Conservation (phyloP, 2,888 invertebrate genomes). For the Synanthedon tipuliformis region DNA sequence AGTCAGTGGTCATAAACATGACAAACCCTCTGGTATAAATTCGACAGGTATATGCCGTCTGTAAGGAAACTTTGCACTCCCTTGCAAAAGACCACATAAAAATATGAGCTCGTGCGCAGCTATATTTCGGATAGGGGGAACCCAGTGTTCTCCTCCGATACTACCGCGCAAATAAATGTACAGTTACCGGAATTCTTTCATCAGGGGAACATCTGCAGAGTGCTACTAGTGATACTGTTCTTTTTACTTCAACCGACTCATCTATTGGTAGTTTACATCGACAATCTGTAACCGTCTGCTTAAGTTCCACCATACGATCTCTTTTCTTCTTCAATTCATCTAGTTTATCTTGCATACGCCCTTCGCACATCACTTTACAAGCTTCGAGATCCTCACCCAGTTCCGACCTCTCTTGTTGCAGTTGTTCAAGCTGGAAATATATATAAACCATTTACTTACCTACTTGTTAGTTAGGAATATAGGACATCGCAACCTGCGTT, state of each 20-base stretch:
- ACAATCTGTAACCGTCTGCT: slow-evolving; percentile 38
- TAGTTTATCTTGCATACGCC: slow-evolving; percentile 24
- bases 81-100: too few relatives aligned
- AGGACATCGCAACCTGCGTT: too few relatives aligned
- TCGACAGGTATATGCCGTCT: too few relatives aligned
- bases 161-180: neutral
- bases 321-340: slow-evolving; percentile 33
- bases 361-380: slow-evolving; percentile 37
- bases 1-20: too few relatives aligned
- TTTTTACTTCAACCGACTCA: slow-evolving; percentile 34
- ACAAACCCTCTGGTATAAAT: too few relatives aligned
- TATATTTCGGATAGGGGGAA: neutral
- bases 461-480: too few relatives aligned
- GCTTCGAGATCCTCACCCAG: slow-evolving; percentile 40
- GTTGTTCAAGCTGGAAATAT: slow-evolving; percentile 24
- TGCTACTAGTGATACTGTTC: slow-evolving; percentile 51
- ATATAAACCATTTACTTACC: too few relatives aligned
- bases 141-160: neutral
- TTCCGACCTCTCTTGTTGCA: slow-evolving; percentile 31
- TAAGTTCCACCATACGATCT: slow-evolving; percentile 22
- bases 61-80: too few relatives aligned
- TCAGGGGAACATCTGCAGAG: slow-evolving; percentile 43
- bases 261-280: slow-evolving; percentile 46
- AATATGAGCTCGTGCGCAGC: too few relatives aligned
- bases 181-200: slow-evolving; percentile 29